These are phyloP conservation scores for Austrolebias charrua DNA, from an alignment of 2,797 vertebrate genomes.

Conservation along the genomic window DNA sequence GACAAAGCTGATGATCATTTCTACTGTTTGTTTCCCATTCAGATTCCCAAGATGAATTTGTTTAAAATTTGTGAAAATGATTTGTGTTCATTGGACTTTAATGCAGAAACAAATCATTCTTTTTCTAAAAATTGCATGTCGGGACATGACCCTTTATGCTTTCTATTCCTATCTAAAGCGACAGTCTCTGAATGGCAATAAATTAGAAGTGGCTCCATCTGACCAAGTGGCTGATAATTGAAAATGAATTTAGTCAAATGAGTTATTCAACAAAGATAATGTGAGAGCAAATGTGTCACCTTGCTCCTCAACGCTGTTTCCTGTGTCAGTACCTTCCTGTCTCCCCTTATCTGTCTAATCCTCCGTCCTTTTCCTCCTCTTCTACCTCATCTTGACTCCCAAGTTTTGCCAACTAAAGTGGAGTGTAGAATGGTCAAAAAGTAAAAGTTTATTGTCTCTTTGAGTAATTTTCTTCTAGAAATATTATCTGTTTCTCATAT, in stretches of 20 bases:
- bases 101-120: not conserved
- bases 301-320: constrained; percentile 15
- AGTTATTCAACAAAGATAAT: constrained; percentile 1
- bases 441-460: constrained; percentile 46
- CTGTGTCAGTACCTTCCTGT: constrained; percentile 31
- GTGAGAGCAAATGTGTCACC: not conserved
- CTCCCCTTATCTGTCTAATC: constrained; percentile 17
- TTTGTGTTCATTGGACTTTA: not conserved
- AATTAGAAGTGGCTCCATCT: constrained; percentile 13
- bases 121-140: not conserved
- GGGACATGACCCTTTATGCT: not conserved
- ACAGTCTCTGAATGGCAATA: not conserved
- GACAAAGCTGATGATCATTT: too few relatives aligned
- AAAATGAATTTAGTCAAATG: constrained; percentile 36
- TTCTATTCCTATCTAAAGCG: not conserved
- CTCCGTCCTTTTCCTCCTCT: not conserved
- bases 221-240: constrained; percentile 34
- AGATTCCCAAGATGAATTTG: not conserved
- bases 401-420: constrained; percentile 19
- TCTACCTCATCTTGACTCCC: constrained; percentile 11
- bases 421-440: constrained; percentile 42
- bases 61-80: not conserved
- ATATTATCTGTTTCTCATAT: constrained; percentile 17
- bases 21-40: not conserved
- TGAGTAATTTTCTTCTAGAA: constrained; percentile 41